Conservation (phyloP, 2,113 vertebrate genomes). For the Tautogolabrus adspersus region DNA sequence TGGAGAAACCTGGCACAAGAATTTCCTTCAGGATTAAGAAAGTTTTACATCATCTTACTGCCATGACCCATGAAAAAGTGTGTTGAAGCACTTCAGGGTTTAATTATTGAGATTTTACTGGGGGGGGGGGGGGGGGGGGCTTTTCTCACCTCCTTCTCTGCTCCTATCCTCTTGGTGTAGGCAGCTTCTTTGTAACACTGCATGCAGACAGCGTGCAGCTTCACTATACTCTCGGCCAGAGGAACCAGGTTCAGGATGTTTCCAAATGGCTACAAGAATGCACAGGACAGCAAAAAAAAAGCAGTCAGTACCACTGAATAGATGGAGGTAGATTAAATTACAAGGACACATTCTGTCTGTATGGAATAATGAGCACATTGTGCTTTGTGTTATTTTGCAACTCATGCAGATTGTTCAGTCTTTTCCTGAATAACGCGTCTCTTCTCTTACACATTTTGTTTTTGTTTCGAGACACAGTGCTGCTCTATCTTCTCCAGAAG, state of each 20-base stretch:
- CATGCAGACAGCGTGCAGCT: conserved; percentile 96
- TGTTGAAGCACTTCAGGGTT: neutral
- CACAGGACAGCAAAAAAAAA: conserved; percentile 13
- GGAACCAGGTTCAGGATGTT: conserved; percentile 93
- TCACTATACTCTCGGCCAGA: conserved; percentile 95
- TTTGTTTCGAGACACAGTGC: neutral
- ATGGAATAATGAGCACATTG: conserved; percentile 34
- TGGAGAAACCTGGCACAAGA: too few relatives aligned
- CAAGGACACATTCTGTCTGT: conserved; percentile 11
- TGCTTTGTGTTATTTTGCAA: neutral
- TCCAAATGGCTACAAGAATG: conserved; percentile 88
- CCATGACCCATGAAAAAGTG: neutral
- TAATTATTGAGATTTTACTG: too few relatives aligned
- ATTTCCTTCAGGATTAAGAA: too few relatives aligned
- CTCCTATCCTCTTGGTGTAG: conserved; percentile 94
- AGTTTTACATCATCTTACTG: too few relatives aligned
- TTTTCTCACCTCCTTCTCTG: conserved; percentile 89
- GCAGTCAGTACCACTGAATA: conserved; percentile 8
- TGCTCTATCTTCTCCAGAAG: conserved; percentile 4
- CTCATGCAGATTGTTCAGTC: conserved; percentile 26
- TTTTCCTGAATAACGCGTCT: conserved; percentile 10
- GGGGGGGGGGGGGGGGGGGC: too few relatives aligned
- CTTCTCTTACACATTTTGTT: conserved; percentile 20
- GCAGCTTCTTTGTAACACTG: conserved; percentile 94
- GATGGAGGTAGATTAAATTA: conserved; percentile 36